These are phyloP conservation scores for Gryon sp. DNA, from an alignment of 1,140 invertebrate species.

Conservation along the genomic window DNA sequence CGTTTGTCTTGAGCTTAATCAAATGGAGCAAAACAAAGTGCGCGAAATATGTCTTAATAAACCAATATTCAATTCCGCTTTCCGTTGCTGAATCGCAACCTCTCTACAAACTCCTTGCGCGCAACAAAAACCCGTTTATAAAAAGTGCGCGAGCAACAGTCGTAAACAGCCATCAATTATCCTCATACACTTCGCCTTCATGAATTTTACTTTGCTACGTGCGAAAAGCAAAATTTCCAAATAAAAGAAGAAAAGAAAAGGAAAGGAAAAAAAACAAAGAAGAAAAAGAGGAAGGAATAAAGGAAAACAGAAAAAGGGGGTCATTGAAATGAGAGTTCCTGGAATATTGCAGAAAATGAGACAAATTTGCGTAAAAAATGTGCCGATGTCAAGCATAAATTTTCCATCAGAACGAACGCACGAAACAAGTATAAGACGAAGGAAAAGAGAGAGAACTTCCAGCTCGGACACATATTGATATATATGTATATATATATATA, in stretches of 20 bases:
- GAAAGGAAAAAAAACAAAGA: neutral
- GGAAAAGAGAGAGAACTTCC: neutral
- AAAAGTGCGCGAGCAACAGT: slow-evolving; percentile 9
- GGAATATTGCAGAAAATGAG: slow-evolving; percentile 58
- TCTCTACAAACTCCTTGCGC: neutral
- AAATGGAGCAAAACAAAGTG: neutral
- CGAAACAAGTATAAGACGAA: slow-evolving; percentile 1
- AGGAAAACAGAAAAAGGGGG: slow-evolving; percentile 13
- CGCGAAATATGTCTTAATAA: slow-evolving; percentile 13
- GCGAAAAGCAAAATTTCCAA: slow-evolving; percentile 22
- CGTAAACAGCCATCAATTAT: slow-evolving; percentile 32
- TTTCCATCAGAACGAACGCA: slow-evolving; percentile 55
- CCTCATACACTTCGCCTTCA: slow-evolving; percentile 1
- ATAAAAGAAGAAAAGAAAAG: too few relatives aligned
- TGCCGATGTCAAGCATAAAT: slow-evolving; percentile 58
- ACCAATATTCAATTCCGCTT: slow-evolving; percentile 7
- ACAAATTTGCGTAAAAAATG: slow-evolving; percentile 64
- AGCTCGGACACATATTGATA: too few relatives aligned
- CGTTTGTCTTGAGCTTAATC: neutral
- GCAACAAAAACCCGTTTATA: neutral
- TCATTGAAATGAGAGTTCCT: slow-evolving; percentile 30
- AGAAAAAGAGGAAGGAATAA: neutral
- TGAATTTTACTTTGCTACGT: slow-evolving; percentile 16
- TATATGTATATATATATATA: too few relatives aligned
- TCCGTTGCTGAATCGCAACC: neutral